These are phyloP conservation scores for Pachyuromys duprasi DNA, from an alignment of 2,797 vertebrate genomes.

Conservation along the genomic window DNA sequence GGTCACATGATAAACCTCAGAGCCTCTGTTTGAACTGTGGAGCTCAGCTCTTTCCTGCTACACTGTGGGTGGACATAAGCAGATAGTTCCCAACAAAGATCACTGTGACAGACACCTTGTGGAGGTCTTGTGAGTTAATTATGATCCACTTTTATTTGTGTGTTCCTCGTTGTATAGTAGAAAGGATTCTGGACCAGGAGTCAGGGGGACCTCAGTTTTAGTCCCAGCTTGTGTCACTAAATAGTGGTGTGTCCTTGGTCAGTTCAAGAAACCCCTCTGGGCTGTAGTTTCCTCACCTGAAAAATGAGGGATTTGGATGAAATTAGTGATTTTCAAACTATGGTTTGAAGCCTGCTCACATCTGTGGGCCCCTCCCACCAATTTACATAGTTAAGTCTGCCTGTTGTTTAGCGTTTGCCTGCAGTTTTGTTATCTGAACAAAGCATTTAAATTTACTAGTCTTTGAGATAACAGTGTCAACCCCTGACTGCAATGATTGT, in stretches of 20 bases:
- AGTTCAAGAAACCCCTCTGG: slow-evolving; percentile 82
- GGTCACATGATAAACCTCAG: slow-evolving; percentile 32
- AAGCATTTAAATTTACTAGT: slow-evolving; percentile 44
- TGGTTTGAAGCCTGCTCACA: slow-evolving; percentile 52
- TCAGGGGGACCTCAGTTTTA: slow-evolving; percentile 76
- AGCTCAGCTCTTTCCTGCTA: slow-evolving; percentile 44
- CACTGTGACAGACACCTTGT: slow-evolving; percentile 65
- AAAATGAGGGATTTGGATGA: slow-evolving; percentile 82
- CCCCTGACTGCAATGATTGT: not conserved
- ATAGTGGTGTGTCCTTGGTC: slow-evolving; percentile 77
- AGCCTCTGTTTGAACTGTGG: slow-evolving; percentile 50
- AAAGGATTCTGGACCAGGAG: slow-evolving; percentile 75
- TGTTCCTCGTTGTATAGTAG: slow-evolving; percentile 70
- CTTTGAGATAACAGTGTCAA: not conserved
- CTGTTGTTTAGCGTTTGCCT: slow-evolving; percentile 32
- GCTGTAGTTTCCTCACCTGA: slow-evolving; percentile 81
- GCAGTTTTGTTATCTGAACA: slow-evolving; percentile 41
- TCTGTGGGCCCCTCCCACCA: slow-evolving; percentile 50
- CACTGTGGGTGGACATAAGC: slow-evolving; percentile 27
- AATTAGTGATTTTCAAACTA: slow-evolving; percentile 75
- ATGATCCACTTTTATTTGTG: slow-evolving; percentile 74
- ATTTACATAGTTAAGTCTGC: not conserved
- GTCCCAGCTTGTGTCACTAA: slow-evolving; percentile 77
- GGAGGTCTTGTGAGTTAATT: slow-evolving; percentile 71
- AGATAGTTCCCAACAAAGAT: slow-evolving; percentile 61